Base-by-base conservation (phyloP, 2,888 invertebrate species). In the Drosophila lacicola region DNA sequence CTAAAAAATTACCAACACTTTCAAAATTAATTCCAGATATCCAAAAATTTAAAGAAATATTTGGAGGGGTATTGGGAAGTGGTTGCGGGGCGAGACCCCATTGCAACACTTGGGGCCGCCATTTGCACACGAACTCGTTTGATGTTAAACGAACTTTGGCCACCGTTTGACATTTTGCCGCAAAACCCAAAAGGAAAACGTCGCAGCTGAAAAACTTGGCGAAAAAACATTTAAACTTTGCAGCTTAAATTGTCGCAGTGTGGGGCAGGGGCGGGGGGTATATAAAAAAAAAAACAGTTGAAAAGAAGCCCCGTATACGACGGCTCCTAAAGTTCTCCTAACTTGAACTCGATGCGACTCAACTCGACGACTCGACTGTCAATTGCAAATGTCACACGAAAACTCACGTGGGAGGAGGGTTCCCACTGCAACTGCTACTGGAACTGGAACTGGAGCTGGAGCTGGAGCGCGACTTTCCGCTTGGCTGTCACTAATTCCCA, bases 81-180 rank as follows among this genome's bases (percentile, higher is more conserved):
- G 49, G 33, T 8, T 1, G 13, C 2, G 36, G 34, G 14, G 8
- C 11, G 19, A 42, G 17, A 45, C 50, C 39, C 61, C 39, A 13
- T 46, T 29, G 57, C 74, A 81, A 60, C 75, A 65, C 62, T 65
- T 70, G 77, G 63, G 74, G 58, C 70, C 61, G 78, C 87, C 78
- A 83, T 82, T 86, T 80, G 87, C 82, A 82, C 81, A 76, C 72
- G 70, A 82, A 78, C 77, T 69, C 66, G 68, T 61, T 80, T 79
- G 65, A 77, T 65, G 79, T 70, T 67, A 79, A 79, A 74, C 72
- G 77, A 81, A 82, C 82, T 87, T 87, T 84, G 83, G 76, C 85
- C 89, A 74, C 78, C 80, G 82, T 87, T 87, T 87, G 86, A 84
- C 86, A 89, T 87, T 87, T 87, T 80, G 75, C 87, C 89, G 82